phyloP scores from a whole-genome alignment of 1,140 invertebrate species.

The Melanaphis sacchari region DNA sequence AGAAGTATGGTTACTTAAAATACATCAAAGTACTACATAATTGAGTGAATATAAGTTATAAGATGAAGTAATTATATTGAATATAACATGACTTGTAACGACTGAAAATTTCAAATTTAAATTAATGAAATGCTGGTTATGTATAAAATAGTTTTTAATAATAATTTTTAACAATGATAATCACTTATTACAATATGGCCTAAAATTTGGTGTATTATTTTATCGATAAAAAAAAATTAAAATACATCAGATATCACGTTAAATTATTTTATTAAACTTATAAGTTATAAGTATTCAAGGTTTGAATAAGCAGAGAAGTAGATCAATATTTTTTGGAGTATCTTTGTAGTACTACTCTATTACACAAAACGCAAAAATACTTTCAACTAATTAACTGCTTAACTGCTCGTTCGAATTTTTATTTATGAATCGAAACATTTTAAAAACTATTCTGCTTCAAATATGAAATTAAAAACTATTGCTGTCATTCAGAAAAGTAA shows the following conservation, averaged over 20 bases:
- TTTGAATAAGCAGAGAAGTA: background rate
- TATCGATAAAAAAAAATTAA: too few species aligned
- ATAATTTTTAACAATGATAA: too few species aligned
- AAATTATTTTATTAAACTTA: too few species aligned
- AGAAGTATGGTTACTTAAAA: background rate
- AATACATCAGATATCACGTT: background rate
- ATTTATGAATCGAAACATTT: too few species aligned
- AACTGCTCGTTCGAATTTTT: background rate
- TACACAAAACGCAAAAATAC: background rate
- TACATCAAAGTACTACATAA: background rate
- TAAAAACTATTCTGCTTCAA: background rate
- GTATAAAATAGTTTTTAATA: too few species aligned
- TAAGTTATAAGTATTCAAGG: too few species aligned
- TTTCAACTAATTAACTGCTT: background rate
- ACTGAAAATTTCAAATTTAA: background rate
- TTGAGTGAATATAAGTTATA: background rate
- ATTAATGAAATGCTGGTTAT: background rate
- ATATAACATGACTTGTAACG: background rate
- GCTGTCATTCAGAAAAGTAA: background rate
- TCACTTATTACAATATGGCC: too few species aligned
- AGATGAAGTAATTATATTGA: background rate
- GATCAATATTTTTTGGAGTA: background rate
- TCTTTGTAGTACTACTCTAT: background rate
- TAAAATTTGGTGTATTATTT: too few species aligned
- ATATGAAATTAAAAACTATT: background rate